Evolutionary conservation across 2,797 vertebrate species (phyloP).

Genomic region (Xenops minutus): DNA sequence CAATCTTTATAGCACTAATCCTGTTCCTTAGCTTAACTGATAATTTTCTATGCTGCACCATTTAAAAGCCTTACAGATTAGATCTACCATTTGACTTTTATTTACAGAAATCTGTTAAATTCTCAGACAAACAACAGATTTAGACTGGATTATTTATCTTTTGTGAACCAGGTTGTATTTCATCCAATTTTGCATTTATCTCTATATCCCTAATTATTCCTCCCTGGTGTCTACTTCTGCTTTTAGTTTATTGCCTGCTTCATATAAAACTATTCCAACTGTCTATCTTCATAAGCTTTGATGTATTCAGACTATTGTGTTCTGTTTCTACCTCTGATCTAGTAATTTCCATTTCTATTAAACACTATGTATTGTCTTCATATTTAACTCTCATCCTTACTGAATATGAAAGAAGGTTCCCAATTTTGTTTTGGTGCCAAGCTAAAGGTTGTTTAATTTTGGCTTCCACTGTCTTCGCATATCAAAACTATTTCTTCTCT

Average conservation of each 20-base stretch:
- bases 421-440: background rate
- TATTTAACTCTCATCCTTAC: background rate
- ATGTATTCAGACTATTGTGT: background rate
- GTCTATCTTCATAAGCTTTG: background rate
- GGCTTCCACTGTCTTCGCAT: background rate
- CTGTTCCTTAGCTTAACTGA: background rate
- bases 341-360: background rate
- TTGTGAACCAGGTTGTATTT: background rate
- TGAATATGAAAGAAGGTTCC: background rate
- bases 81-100: background rate
- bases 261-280: background rate
- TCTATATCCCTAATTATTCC: background rate
- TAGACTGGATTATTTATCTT: background rate
- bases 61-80: background rate
- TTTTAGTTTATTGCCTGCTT: background rate
- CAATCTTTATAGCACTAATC: background rate
- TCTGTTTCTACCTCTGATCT: background rate
- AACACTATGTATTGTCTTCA: background rate
- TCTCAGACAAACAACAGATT: background rate
- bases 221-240: background rate
- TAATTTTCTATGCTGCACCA: background rate
- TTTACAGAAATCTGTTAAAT: background rate
- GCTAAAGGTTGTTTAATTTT: background rate
- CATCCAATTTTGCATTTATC: background rate
- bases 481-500: background rate